Evolutionary conservation across 1,140 invertebrate species (phyloP), one percentile per base, ranked within the genome.

Genomic region (Ridgeia piscesae): DNA sequence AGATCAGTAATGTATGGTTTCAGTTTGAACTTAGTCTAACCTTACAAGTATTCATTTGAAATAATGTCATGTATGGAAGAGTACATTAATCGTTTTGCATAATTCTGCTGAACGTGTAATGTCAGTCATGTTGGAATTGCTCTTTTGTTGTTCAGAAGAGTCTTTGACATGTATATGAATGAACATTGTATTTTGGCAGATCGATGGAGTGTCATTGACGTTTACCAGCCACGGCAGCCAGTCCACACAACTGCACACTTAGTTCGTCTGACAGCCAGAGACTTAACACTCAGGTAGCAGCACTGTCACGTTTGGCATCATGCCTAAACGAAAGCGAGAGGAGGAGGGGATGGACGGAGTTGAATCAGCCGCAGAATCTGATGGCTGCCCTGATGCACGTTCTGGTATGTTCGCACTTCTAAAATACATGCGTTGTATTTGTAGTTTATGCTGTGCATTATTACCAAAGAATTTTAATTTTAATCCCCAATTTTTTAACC

Each of bases 321-420:
- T 91, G 91, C 91, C 91, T 31, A 91, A 91, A 58, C 91, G 91
- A 34, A 91, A 91, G 91, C 42, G 42, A 35, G 91, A 91, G 17
- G 91, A 91, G 35, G n/a, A 48, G 6, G 91, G 58, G 31, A n/a
- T 91, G 35, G 91, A 58, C 33, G 2, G 58, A 42, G 34, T n/a
- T 27, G 91, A 91, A 48, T 91, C 91, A 11, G n/a, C 27, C 17
- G n/a, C 91, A 9, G 91, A 42, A 42, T 48, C 9, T 4, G 17
- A 77, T 21, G 58, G 58, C 58, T 91, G 33, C 58, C 58, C 58
- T 31, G 58, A 77, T 77, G 58, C 58, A 77, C 58, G 58, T 14
- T 21, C 58, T 77, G 58, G 58, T 77, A 77, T 21, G 58, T 77
- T 77, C 17, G 11, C 42, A 31, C 58, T 77, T 77, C 4, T 42